Evolutionary conservation across 2,888 invertebrate species (phyloP).

Genomic region (Diloba caeruleocephala): DNA sequence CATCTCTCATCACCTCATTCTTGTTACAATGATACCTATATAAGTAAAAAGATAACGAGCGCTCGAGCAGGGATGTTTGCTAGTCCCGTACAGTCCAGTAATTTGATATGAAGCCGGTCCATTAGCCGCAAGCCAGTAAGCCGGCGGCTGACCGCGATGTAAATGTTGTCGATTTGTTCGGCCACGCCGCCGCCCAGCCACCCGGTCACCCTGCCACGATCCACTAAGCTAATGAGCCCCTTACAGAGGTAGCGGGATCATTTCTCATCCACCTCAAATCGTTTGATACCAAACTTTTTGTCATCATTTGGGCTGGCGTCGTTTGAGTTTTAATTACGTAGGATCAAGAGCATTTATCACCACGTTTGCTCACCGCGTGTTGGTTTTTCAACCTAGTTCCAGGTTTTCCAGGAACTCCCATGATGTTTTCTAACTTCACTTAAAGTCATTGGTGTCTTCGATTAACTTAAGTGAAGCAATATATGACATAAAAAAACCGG

Average conservation of each 20-base stretch:
- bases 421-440: no score
- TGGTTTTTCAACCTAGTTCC: no score
- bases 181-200: constrained; percentile 39
- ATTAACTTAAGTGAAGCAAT: no score
- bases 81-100: constrained; percentile 40
- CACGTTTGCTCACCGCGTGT: no score
- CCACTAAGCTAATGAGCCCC: constrained; percentile 68
- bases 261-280: constrained; percentile 54
- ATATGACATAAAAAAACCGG: no score
- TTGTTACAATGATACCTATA: no score
- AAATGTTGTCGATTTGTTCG: constrained; percentile 72
- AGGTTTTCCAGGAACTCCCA: no score
- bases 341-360: no score
- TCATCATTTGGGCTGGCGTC: neutral
- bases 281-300: constrained; percentile 43
- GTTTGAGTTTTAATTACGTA: constrained; percentile 13
- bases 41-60: constrained; percentile 9
- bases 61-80: constrained; percentile 21
- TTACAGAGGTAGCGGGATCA: constrained; percentile 59
- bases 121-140: constrained; percentile 62
- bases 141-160: constrained; percentile 62
- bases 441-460: no score
- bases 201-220: constrained; percentile 37
- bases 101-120: constrained; percentile 64
- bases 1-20: no score